Evolutionary conservation across 2,797 vertebrate genomes (phyloP).

Genomic region (Megalops cyprinoides): DNA sequence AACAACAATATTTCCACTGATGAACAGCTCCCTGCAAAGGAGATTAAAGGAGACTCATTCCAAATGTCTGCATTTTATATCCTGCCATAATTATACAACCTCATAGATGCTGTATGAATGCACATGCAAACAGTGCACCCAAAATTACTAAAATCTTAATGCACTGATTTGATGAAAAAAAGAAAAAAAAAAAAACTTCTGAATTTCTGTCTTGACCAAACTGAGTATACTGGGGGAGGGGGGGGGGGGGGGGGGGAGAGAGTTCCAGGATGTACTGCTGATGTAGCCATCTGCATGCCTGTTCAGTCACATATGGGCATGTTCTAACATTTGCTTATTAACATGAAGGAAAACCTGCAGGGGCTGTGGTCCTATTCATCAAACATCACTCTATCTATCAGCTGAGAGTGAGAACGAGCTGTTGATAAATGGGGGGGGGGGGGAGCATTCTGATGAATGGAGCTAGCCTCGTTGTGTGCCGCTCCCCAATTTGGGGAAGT

Average conservation of each 20-base stretch:
- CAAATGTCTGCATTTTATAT: not conserved
- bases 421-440: slow-evolving; percentile 12
- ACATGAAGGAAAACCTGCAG: not conserved
- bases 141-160: not conserved
- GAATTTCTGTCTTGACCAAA: not conserved
- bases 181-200: no score
- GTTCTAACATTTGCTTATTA: not conserved
- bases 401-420: not conserved
- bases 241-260: not conserved
- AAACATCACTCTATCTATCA: slow-evolving; percentile 36
- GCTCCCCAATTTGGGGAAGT: slow-evolving; percentile 12
- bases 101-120: not conserved
- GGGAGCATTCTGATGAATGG: slow-evolving; percentile 38
- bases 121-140: not conserved
- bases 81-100: not conserved
- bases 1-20: no score
- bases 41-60: no score
- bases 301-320: not conserved
- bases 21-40: no score
- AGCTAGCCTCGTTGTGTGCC: slow-evolving; percentile 18
- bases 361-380: not conserved
- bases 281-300: not conserved
- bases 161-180: not conserved
- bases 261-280: not conserved
- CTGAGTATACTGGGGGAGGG: no score